Conservation (phyloP, 2,797 vertebrate genomes). For the Rallus crepitans region DNA sequence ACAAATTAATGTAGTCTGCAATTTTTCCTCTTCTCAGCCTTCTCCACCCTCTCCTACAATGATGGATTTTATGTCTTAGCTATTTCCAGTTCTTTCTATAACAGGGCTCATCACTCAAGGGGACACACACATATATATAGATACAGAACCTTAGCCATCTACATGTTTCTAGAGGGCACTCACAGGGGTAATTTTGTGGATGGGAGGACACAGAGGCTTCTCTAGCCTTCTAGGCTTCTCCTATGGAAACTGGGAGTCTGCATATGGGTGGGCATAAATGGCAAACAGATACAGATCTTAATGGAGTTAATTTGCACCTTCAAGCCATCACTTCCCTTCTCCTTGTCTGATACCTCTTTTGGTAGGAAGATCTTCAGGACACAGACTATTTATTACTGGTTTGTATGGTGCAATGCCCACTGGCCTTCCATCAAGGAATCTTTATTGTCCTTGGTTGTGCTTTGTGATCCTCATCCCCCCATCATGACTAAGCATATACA, state of each 20-base stretch:
- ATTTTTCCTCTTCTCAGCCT: neutral
- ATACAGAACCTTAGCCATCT: neutral
- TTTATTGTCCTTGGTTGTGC: neutral
- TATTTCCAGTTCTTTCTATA: neutral
- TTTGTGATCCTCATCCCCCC: neutral
- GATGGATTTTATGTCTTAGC: neutral
- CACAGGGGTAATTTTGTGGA: neutral
- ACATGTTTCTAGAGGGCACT: neutral
- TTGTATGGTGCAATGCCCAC: neutral
- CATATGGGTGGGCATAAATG: neutral
- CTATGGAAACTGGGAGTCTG: neutral
- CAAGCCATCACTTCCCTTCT: neutral
- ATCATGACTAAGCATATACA: neutral
- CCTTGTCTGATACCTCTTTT: neutral
- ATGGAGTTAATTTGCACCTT: neutral
- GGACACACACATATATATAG: neutral
- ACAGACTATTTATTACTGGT: neutral
- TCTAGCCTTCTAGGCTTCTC: neutral
- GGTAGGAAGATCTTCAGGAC: neutral
- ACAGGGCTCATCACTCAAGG: neutral
- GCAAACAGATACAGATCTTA: neutral
- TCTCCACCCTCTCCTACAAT: neutral
- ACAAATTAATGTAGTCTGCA: neutral
- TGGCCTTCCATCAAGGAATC: neutral
- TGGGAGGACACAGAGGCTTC: neutral